These are phyloP conservation scores for Vespertilio murinus DNA, from an alignment of 2,797 vertebrate genomes.

Conservation along the genomic window DNA sequence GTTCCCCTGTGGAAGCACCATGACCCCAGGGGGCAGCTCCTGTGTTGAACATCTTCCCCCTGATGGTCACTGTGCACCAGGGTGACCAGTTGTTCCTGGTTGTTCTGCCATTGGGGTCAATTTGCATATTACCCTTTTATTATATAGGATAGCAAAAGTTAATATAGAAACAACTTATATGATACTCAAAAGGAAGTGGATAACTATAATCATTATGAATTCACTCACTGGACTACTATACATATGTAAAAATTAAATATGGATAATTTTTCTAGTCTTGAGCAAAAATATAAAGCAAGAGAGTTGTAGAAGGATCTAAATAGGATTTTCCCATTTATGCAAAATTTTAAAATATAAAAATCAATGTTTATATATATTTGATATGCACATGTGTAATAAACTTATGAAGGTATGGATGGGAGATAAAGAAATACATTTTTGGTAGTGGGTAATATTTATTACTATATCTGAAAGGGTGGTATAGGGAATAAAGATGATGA, in stretches of 20 bases:
- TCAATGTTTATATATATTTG: neutral
- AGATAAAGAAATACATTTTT: neutral
- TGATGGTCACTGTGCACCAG: no score
- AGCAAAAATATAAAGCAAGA: neutral
- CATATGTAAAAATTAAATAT: neutral
- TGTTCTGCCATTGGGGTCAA: no score
- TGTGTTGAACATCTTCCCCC: no score
- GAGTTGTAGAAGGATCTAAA: neutral
- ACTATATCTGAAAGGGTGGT: neutral
- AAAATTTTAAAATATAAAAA: conserved; percentile 3
- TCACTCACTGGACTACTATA: neutral
- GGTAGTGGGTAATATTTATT: neutral
- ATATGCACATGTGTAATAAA: neutral
- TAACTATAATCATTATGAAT: neutral
- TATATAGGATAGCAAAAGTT: neutral
- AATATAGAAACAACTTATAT: neutral
- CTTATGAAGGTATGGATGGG: neutral
- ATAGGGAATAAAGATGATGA: neutral
- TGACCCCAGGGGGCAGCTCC: no score
- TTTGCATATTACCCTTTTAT: no score
- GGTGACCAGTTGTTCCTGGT: no score
- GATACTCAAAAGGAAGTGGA: neutral
- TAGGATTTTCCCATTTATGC: neutral
- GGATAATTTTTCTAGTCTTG: neutral
- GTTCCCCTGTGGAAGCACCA: no score